Percentiles rank a stretch among this genome's conserved stretches.
These are phyloP conservation scores for Danionella dracula DNA, from an alignment of 2,797 vertebrate genomes.

Conservation along the genomic window DNA sequence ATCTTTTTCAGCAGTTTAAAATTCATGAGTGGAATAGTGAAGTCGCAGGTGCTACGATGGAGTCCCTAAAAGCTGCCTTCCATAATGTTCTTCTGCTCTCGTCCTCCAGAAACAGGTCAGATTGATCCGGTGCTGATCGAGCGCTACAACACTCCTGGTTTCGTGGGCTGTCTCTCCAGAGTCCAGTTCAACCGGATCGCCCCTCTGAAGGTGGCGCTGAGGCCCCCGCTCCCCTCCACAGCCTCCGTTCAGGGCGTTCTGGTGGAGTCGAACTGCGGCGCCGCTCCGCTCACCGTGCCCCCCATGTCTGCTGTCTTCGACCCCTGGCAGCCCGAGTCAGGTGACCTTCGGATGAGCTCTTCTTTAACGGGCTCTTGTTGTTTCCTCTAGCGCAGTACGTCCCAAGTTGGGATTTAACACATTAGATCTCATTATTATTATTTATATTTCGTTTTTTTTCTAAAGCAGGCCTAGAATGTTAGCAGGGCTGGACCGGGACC, in stretches of 20 bases:
- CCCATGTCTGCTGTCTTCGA: constrained; percentile 83
- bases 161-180: constrained; percentile 88
- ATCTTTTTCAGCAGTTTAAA: too few species aligned
- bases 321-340: constrained; percentile 89
- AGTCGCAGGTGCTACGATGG: too few species aligned
- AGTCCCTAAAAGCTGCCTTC: too few species aligned
- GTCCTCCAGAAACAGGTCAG: constrained; percentile 83
- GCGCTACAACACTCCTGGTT: constrained; percentile 92
- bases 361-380: too few species aligned
- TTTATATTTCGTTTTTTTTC: too few species aligned
- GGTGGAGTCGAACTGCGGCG: constrained; percentile 95
- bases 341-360: constrained; percentile 63
- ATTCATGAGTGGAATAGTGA: too few species aligned
- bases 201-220: constrained; percentile 87
- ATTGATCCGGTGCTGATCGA: constrained; percentile 88
- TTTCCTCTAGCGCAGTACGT: too few species aligned
- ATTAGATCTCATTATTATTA: too few species aligned
- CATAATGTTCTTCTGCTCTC: not conserved
- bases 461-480: too few species aligned
- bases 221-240: constrained; percentile 71
- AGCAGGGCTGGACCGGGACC: too few species aligned
- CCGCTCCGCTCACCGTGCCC: constrained; percentile 86
- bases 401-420: too few species aligned
- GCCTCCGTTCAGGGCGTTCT: constrained; percentile 85
- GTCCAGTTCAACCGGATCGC: constrained; percentile 90